Evolutionary conservation across 2,797 vertebrate species (phyloP).

Genomic region (Sandelia bainsii): DNA sequence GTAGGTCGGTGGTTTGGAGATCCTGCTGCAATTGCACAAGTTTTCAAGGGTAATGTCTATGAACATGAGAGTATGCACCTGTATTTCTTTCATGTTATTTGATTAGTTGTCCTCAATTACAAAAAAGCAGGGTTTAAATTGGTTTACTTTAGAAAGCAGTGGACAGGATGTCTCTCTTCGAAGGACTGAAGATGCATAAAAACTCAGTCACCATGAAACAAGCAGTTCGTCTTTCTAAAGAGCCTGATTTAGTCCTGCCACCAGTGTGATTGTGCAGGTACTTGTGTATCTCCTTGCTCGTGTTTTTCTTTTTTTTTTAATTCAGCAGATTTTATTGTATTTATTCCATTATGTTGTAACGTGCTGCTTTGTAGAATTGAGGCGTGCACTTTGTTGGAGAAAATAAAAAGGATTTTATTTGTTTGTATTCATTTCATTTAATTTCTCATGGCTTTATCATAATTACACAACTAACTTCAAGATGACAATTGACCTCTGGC

Average conservation of each 20-base stretch:
- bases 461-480: constrained; percentile 24
- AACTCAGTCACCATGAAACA: constrained; percentile 46
- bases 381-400: constrained; percentile 90
- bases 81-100: constrained; percentile 75
- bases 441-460: constrained; percentile 78
- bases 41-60: constrained; percentile 78
- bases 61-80: constrained; percentile 74
- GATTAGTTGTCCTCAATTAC: constrained; percentile 68
- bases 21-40: constrained; percentile 82
- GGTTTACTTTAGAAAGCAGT: constrained; percentile 58
- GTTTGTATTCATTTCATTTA: constrained; percentile 81
- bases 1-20: constrained; percentile 60
- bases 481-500: constrained; percentile 4
- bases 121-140: constrained; percentile 67
- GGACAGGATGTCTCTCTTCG: constrained; percentile 21
- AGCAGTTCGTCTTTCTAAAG: constrained; percentile 70
- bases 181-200: constrained; percentile 52
- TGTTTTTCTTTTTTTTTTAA: constrained; percentile 83
- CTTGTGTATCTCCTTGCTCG: constrained; percentile 82
- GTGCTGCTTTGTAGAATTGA: constrained; percentile 93
- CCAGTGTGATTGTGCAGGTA: constrained; percentile 85
- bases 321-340: constrained; percentile 89
- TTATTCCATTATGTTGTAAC: constrained; percentile 92
- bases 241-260: constrained; percentile 79
- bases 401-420: constrained; percentile 87